Conservation (phyloP, 2,888 invertebrate genomes). For the Dione vanillae region DNA sequence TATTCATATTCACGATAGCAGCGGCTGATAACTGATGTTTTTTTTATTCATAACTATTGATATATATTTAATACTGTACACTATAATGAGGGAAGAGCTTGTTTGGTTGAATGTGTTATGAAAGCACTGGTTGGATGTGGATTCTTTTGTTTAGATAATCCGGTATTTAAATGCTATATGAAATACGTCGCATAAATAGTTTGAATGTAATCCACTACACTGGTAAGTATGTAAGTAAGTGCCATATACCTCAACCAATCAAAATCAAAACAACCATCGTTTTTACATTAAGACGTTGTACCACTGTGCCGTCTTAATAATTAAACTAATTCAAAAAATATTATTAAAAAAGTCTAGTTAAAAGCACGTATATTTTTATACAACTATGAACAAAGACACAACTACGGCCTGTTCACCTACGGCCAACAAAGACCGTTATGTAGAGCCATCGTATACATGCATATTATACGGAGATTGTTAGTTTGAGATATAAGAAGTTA, state of each 20-base stretch:
- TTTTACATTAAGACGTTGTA: too few species aligned
- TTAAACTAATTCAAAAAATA: too few species aligned
- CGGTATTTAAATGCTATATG: too few species aligned
- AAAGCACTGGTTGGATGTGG: too few species aligned
- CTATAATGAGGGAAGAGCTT: neutral
- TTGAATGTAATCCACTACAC: too few species aligned
- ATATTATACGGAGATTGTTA: slow-evolving; percentile 5
- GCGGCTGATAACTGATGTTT: neutral
- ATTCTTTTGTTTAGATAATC: too few species aligned
- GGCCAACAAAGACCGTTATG: neutral
- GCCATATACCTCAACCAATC: too few species aligned
- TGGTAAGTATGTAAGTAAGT: too few species aligned
- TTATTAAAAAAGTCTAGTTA: neutral
- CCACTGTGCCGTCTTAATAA: too few species aligned
- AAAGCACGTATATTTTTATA: neutral
- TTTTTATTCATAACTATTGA: neutral
- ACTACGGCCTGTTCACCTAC: neutral
- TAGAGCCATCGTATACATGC: neutral
- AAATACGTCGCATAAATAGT: too few species aligned
- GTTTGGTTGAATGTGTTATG: too few species aligned
- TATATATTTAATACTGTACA: neutral
- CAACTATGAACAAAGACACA: neutral
- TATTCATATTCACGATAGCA: slow-evolving; percentile 24
- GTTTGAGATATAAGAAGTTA: slow-evolving; percentile 19
- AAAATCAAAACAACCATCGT: too few species aligned